A percentile compares a stretch with the other conserved stretches of the same genome.
Evolutionary conservation across 2,797 vertebrate genomes (phyloP).

Genomic region (Microctenopoma steveboyesi): DNA sequence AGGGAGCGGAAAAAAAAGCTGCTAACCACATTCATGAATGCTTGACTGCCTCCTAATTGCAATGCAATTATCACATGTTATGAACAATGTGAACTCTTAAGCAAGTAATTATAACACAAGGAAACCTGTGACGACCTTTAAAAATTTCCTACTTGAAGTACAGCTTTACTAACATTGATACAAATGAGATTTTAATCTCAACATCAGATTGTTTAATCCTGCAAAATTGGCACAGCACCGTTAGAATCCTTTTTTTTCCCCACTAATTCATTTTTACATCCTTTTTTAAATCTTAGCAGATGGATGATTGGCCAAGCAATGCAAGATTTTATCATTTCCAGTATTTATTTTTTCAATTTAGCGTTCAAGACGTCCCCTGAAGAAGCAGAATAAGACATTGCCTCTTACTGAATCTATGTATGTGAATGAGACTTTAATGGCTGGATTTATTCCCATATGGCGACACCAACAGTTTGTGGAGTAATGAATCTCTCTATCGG

Average conservation of each 20-base stretch:
- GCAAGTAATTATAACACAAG: slow-evolving; percentile 82
- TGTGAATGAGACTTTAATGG: slow-evolving; percentile 51
- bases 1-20: slow-evolving; percentile 54
- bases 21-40: slow-evolving; percentile 77
- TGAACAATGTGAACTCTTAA: slow-evolving; percentile 82
- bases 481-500: slow-evolving; percentile 70
- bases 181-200: slow-evolving; percentile 79
- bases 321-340: slow-evolving; percentile 17
- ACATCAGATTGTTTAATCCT: slow-evolving; percentile 64
- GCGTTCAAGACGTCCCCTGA: slow-evolving; percentile 14
- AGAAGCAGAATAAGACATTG: slow-evolving; percentile 22
- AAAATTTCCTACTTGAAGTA: slow-evolving; percentile 70
- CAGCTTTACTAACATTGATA: slow-evolving; percentile 70
- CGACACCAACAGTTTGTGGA: slow-evolving; percentile 58
- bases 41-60: slow-evolving; percentile 83
- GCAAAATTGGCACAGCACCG: slow-evolving; percentile 47
- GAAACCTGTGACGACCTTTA: slow-evolving; percentile 78
- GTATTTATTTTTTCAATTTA: slow-evolving; percentile 22
- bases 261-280: slow-evolving; percentile 43
- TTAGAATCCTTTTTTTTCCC: slow-evolving; percentile 44
- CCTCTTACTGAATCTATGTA: slow-evolving; percentile 47
- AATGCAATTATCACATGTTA: slow-evolving; percentile 82
- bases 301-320: slow-evolving; percentile 32
- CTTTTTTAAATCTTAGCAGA: slow-evolving; percentile 42
- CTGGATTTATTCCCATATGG: slow-evolving; percentile 57